Conservation (phyloP, 2,113 vertebrate genomes). For the Canis aureus region DNA sequence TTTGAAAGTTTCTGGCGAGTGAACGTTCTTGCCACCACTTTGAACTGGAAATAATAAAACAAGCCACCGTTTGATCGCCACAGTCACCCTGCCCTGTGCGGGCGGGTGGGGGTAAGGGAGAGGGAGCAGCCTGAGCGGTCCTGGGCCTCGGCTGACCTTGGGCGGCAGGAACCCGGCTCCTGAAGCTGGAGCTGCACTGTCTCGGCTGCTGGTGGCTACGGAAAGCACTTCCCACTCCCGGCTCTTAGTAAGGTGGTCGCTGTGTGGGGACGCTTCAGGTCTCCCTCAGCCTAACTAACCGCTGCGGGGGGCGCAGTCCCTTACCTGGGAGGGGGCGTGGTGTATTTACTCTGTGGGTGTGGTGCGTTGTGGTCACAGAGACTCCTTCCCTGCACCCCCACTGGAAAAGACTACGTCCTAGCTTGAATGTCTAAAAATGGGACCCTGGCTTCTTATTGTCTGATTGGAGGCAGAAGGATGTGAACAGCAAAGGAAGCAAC, state of each 20-base stretch:
- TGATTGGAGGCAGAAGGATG: not conserved
- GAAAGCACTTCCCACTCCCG: not conserved
- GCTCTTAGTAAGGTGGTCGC: not conserved
- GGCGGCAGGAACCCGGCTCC: not conserved
- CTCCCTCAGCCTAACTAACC: not conserved
- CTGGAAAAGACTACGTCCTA: not conserved
- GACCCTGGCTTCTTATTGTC: not conserved
- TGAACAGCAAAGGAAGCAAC: not conserved
- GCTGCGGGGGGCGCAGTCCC: not conserved
- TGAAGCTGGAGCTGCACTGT: not conserved
- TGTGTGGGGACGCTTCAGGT: not conserved
- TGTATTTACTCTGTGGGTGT: not conserved
- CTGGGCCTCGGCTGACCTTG: not conserved
- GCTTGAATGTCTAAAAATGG: not conserved
- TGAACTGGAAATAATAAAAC: not conserved
- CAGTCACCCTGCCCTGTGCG: not conserved
- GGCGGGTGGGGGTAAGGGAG: not conserved
- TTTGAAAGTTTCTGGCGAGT: not conserved
- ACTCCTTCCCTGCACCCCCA: not conserved
- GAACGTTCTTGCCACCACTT: not conserved
- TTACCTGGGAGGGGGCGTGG: not conserved
- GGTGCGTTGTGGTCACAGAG: fast-evolving
- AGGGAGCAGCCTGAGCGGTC: not conserved
- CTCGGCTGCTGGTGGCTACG: fast-evolving
- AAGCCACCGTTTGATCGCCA: not conserved